Conservation (phyloP, 1,140 invertebrate genomes). For the Coelopa frigida region DNA sequence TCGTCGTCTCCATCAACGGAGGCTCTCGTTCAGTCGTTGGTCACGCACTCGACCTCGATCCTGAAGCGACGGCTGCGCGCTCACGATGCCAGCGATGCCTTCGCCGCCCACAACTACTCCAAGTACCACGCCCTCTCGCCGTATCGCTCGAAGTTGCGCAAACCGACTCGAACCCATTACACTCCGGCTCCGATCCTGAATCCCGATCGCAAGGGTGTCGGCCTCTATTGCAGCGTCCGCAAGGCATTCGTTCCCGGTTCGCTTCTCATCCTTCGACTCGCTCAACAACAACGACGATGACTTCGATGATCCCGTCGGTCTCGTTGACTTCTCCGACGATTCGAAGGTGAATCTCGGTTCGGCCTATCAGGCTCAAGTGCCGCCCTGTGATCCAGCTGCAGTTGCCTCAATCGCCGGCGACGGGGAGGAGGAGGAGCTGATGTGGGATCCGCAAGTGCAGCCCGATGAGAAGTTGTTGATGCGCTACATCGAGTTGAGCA, state of each 20-base stretch:
- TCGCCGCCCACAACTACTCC: constrained; percentile 26
- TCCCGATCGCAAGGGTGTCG: constrained; percentile 77
- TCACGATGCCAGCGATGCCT: constrained; percentile 40
- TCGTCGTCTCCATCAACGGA: constrained; percentile 21
- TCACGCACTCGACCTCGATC: constrained; percentile 42
- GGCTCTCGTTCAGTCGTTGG: constrained; percentile 35
- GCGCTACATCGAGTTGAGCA: constrained; percentile 81
- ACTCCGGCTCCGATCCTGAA: constrained; percentile 90
- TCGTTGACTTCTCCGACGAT: constrained; percentile 41
- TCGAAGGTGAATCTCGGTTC: constrained; percentile 82
- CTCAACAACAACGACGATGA: constrained; percentile 39
- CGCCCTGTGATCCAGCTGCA: constrained; percentile 46
- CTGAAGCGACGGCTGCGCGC: constrained; percentile 42
- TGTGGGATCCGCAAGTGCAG: constrained; percentile 77
- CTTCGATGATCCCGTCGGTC: constrained; percentile 33
- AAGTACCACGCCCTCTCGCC: constrained; percentile 44
- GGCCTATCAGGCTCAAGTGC: constrained; percentile 81
- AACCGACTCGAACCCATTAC: constrained; percentile 59
- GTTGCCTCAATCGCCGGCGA: constrained; percentile 12
- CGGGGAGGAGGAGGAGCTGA: constrained; percentile 56
- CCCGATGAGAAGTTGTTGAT: constrained; percentile 36
- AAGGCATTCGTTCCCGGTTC: constrained; percentile 28
- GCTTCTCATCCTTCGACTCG: no score
- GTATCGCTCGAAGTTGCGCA: constrained; percentile 52
- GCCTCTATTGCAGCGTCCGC: constrained; percentile 57